Conservation (phyloP, 2,888 invertebrate genomes). For the Pharmacophagus antenor region DNA sequence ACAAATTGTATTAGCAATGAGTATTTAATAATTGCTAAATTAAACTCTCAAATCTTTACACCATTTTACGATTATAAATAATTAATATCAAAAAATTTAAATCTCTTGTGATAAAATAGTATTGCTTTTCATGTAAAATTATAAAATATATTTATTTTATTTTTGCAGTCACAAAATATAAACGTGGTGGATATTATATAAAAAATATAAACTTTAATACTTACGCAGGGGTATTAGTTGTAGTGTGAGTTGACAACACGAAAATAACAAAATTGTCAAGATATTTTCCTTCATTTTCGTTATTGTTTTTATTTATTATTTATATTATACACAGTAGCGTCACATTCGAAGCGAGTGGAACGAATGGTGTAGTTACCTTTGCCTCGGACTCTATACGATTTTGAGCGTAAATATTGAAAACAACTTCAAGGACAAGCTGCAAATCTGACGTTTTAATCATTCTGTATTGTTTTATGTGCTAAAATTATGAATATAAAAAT, state of each 20-base stretch:
- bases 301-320: conserved; percentile 11
- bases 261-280: conserved; percentile 47
- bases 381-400: conserved; percentile 44
- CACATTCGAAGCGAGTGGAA: conserved; percentile 44
- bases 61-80: neutral
- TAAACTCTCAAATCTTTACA: neutral
- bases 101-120: no score
- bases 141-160: neutral
- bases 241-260: conserved; percentile 55
- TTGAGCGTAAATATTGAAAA: conserved; percentile 60
- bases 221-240: conserved; percentile 69
- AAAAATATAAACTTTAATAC: conserved; percentile 40
- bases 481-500: neutral
- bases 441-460: neutral
- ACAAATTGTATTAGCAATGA: no score
- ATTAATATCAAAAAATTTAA: no score
- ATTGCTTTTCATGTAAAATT: no score
- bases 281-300: conserved; percentile 34
- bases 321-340: conserved; percentile 36
- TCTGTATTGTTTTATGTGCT: neutral
- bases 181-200: neutral
- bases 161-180: neutral
- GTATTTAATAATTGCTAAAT: no score
- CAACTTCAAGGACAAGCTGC: conserved; percentile 57
- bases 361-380: conserved; percentile 51